Evolutionary conservation across 2,797 vertebrate genomes (phyloP).

Genomic region (Coluber constrictor): DNA sequence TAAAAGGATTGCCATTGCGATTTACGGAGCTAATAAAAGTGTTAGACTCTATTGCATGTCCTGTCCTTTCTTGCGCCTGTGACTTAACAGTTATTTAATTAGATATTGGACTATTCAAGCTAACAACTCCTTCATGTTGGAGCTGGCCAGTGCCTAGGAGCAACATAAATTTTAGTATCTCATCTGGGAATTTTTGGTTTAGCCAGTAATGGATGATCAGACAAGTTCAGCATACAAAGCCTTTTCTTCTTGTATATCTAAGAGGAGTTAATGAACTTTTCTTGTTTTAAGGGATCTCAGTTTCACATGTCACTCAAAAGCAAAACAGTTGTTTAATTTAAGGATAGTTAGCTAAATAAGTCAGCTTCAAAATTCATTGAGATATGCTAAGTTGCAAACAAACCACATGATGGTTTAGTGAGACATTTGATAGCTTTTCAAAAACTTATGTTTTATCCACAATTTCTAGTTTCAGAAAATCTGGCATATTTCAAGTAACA

Average conservation of each 20-base stretch:
- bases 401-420: background rate
- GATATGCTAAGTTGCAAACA: background rate
- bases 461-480: background rate
- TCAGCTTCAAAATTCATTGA: background rate
- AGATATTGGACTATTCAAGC: background rate
- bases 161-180: background rate
- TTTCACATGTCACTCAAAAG: background rate
- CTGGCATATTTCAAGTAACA: background rate
- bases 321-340: background rate
- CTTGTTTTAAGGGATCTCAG: background rate
- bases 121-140: background rate
- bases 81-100: background rate
- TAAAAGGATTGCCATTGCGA: too few species aligned
- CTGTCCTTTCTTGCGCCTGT: too few species aligned
- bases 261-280: background rate
- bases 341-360: background rate
- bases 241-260: background rate
- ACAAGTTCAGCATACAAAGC: background rate
- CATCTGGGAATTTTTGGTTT: background rate
- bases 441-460: background rate
- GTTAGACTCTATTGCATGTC: too few species aligned
- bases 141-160: background rate
- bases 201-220: background rate
- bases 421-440: background rate
- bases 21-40: too few species aligned